These are phyloP conservation scores for Subacronicta megacephala DNA, from an alignment of 2,888 invertebrate species.

Conservation along the genomic window DNA sequence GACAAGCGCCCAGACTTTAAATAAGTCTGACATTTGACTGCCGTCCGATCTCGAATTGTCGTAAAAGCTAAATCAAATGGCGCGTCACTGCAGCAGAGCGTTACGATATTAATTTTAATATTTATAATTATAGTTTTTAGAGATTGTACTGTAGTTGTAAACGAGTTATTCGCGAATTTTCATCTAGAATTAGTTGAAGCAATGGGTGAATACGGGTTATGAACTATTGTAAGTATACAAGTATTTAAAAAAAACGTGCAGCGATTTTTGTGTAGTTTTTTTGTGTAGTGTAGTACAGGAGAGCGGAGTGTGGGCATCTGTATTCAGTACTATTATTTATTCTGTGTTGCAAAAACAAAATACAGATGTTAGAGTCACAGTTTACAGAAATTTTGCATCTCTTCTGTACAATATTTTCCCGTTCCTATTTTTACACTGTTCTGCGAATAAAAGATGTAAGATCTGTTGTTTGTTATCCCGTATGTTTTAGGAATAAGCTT, in stretches of 20 bases:
- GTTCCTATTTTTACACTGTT: slow-evolving; percentile 24
- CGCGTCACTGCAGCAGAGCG: slow-evolving; percentile 40
- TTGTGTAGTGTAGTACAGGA: no score
- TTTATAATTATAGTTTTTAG: slow-evolving; percentile 51
- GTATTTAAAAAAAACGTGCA: no score
- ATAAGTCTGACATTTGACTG: slow-evolving; percentile 52
- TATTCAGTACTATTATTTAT: no score
- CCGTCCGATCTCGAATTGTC: slow-evolving; percentile 37
- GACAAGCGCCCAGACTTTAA: slow-evolving; percentile 39
- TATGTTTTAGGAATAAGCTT: slow-evolving; percentile 12
- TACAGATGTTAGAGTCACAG: no score
- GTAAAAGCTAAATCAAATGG: slow-evolving; percentile 54
- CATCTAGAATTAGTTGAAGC: slow-evolving; percentile 6
- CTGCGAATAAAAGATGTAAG: slow-evolving; percentile 15
- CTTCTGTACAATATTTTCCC: slow-evolving; percentile 13
- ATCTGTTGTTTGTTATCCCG: slow-evolving; percentile 38
- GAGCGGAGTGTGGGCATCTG: no score
- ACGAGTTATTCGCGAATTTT: slow-evolving; percentile 33
- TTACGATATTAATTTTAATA: slow-evolving; percentile 55
- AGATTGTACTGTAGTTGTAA: slow-evolving; percentile 28
- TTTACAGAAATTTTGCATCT: slow-evolving; percentile 11
- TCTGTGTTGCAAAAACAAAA: slow-evolving; percentile 20
- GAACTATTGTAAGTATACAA: no score
- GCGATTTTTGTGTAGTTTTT: no score
- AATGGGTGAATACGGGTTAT: background rate